Evolutionary conservation across 2,113 vertebrate genomes (phyloP).

Genomic region (Microcebus murinus): DNA sequence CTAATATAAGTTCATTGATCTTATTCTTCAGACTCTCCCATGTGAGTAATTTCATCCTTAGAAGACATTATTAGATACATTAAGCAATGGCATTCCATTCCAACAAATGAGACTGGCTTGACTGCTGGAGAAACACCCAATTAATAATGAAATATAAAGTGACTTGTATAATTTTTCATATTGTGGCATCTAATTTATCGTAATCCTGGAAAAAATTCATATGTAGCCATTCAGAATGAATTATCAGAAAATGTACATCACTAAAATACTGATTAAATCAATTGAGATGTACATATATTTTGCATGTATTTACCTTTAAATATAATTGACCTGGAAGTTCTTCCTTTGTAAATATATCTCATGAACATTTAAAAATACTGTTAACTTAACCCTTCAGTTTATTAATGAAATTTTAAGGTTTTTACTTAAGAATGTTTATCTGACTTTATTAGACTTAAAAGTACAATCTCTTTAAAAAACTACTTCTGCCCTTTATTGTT

Average conservation of each 20-base stretch:
- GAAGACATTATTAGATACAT: constrained; percentile 79
- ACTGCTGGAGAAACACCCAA: constrained; percentile 75
- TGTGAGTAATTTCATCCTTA: constrained; percentile 81
- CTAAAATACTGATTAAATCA: constrained; percentile 27
- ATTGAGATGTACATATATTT: constrained; percentile 30
- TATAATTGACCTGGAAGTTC: not conserved
- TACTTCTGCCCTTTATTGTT: not conserved
- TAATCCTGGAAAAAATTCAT: constrained; percentile 59
- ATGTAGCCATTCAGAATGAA: constrained; percentile 45
- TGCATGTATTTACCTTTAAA: not conserved
- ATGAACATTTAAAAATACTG: not conserved
- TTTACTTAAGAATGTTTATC: not conserved
- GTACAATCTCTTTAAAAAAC: not conserved
- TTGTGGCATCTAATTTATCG: constrained; percentile 52
- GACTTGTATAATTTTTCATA: constrained; percentile 71
- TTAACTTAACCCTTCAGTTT: constrained; percentile 6
- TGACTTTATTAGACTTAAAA: not conserved
- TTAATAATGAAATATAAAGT: constrained; percentile 79
- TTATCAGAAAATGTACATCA: not conserved
- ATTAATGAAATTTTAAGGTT: not conserved
- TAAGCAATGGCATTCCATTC: constrained; percentile 76
- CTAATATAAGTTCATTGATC: constrained; percentile 83
- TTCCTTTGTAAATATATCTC: not conserved
- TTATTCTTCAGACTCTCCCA: constrained; percentile 71
- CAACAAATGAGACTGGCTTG: constrained; percentile 77